Evolutionary conservation across 2,113 vertebrate species (phyloP), one percentile per base, ranked within the genome.

Genomic region (Vulpes ferrilata): DNA sequence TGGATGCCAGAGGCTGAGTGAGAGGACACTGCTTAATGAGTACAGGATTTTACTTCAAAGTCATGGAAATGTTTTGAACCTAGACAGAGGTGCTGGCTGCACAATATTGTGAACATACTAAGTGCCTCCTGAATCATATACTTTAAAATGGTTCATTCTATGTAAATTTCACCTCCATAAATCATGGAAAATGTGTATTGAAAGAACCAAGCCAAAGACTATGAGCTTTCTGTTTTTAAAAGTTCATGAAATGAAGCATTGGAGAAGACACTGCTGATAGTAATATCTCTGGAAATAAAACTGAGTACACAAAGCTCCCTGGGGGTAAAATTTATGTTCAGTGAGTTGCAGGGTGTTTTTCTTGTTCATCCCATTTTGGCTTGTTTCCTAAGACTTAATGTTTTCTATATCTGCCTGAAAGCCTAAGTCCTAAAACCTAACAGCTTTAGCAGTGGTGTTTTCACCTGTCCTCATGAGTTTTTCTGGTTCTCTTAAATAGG

Each of bases 231-330:
- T 38, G 27, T 93, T 87, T 93, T 87, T 20, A 67, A 83, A 67
- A 87, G 23, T 67, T 64, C 30, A 32, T 30, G 23, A 88, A 65
- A 43, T 55, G 27, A 53, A 86, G 1, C 22, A 76, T 76, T 23
- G 73, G 23, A 60, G 73, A 93, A 81, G 73, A 71, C 8, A 78
- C 13, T 32, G 7, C 25, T 55, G 17, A 53, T 55, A 81, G 27
- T 60, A 83, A 51, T 78, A 67, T 25, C 9, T 90, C 59, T 64
- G 43, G 78, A 64, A 78, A 87, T 67, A 81, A 90, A 95, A 94
- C 6, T 32, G 32, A 48, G 55, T 7, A 76, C 17, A 81, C 9
- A 27, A 82, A 22, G 11, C 57, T 86, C 59, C 30, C 51, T 62
- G 80, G 20, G 51, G 59, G 2, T 78, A 62, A 76, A 82, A 48